A percentile compares a stretch with the other conserved stretches of the same genome.
Conservation (phyloP, 2,888 invertebrate species). For the Muscina levida region DNA sequence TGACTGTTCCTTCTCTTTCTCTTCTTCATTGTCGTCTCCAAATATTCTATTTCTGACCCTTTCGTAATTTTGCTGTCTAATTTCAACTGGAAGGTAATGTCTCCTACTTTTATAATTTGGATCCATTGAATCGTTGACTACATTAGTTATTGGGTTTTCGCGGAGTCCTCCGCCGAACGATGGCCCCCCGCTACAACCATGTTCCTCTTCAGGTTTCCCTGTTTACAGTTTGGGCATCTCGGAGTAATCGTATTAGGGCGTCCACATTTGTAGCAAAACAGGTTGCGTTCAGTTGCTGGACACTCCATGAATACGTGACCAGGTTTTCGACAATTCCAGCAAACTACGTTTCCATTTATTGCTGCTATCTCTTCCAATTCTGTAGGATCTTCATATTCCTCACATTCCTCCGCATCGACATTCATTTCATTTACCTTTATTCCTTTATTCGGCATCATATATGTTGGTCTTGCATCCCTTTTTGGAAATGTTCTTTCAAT, state of each 20-base stretch:
- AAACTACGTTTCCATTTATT: neutral
- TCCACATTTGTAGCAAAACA: conserved; percentile 36
- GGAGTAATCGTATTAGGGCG: neutral
- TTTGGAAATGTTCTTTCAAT: neutral
- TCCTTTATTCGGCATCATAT: neutral
- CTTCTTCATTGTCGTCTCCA: neutral
- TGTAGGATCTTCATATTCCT: neutral
- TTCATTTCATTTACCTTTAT: neutral
- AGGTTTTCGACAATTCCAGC: conserved; percentile 26
- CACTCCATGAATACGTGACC: conserved; percentile 31
- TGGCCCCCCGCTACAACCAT: conserved; percentile 14
- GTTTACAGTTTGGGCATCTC: conserved; percentile 24
- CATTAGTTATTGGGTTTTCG: neutral
- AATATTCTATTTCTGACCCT: neutral
- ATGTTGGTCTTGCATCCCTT: neutral
- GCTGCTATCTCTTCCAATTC: neutral
- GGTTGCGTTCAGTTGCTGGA: neutral
- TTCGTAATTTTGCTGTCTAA: neutral
- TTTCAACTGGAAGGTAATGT: neutral
- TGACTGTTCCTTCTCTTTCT: neutral
- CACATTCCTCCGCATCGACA: neutral
- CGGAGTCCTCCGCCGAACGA: conserved; percentile 22
- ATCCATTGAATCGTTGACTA: neutral
- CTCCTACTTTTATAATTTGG: no score
- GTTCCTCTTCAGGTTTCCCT: conserved; percentile 42